These are phyloP conservation scores for Torymus texanus DNA, from an alignment of 2,888 invertebrate species.

Conservation along the genomic window DNA sequence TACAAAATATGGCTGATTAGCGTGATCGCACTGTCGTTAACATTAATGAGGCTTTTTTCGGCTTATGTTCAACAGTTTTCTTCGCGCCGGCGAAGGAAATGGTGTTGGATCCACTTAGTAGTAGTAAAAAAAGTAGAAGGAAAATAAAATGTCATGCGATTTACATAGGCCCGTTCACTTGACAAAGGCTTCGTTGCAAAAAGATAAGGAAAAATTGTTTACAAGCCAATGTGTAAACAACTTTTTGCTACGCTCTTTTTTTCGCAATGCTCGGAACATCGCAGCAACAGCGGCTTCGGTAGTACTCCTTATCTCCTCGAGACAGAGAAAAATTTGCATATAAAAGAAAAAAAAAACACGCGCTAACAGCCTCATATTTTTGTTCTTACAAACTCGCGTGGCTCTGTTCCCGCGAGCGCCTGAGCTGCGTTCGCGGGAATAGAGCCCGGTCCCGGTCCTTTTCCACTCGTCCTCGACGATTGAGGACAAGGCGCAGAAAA, in stretches of 20 bases:
- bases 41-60: no score
- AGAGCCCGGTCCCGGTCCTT: slow-evolving; percentile 23
- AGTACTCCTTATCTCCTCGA: no score
- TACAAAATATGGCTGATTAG: neutral
- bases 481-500: neutral
- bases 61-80: no score
- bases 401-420: slow-evolving; percentile 26
- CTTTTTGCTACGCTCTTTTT: neutral
- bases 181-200: neutral
- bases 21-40: neutral
- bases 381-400: slow-evolving; percentile 21
- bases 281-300: no score
- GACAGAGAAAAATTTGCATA: no score
- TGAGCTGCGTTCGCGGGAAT: slow-evolving; percentile 12
- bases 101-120: no score
- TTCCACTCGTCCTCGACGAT: slow-evolving; percentile 17
- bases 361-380: slow-evolving; percentile 43
- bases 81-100: no score
- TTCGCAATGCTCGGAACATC: neutral
- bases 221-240: neutral
- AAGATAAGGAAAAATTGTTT: neutral
- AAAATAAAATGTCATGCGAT: no score
- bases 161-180: neutral
- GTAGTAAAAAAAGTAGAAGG: no score
- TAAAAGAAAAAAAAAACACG: no score